Conservation (phyloP, 2,888 invertebrate genomes). For the Phortica okadai region DNA sequence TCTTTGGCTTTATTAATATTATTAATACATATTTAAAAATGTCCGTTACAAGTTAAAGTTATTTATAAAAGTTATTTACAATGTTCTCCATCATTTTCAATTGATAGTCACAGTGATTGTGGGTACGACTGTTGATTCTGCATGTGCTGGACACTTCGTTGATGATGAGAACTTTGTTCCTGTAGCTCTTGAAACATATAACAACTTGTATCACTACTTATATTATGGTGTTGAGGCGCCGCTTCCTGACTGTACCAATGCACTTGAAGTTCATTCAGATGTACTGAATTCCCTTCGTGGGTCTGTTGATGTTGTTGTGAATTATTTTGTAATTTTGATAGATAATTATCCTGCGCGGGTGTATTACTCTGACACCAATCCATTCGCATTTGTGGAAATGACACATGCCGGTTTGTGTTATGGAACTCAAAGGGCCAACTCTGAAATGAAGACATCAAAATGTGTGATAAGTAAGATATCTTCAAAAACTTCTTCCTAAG, state of each 20-base stretch:
- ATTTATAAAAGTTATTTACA: neutral
- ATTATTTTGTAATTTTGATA: neutral
- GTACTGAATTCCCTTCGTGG: neutral
- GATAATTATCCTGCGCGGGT: neutral
- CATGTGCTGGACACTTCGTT: neutral
- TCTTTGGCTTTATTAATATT: neutral
- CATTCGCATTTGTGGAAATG: conserved; percentile 3
- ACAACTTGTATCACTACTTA: neutral
- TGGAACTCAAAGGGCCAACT: conserved; percentile 91
- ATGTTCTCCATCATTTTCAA: neutral
- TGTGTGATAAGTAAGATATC: neutral
- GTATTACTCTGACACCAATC: conserved; percentile 27
- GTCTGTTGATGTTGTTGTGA: neutral
- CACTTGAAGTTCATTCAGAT: conserved; percentile 4
- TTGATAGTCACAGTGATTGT: neutral
- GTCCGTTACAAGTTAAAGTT: neutral
- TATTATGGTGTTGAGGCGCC: neutral
- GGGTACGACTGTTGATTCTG: neutral
- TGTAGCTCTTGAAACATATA: neutral
- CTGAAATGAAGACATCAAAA: conserved; percentile 77
- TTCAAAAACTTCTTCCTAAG: conserved; percentile 5
- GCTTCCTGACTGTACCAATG: conserved; percentile 17
- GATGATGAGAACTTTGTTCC: neutral
- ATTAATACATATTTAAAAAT: neutral
- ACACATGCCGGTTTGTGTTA: conserved; percentile 69